These are phyloP conservation scores for Zaprionus capensis DNA, from an alignment of 1,140 invertebrate genomes.

Conservation along the genomic window DNA sequence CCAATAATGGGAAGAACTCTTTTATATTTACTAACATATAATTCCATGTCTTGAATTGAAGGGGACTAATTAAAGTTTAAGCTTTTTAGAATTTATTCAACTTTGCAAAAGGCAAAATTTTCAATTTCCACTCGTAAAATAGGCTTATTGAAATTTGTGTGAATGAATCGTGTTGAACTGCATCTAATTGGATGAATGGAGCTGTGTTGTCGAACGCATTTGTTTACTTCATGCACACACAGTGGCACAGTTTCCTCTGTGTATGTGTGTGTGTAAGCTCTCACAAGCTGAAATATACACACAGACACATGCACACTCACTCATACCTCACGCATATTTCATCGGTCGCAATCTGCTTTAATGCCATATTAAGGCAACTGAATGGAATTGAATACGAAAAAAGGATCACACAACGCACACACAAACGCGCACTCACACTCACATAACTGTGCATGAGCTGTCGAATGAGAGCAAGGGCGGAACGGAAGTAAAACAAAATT, in stretches of 20 bases:
- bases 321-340: slow-evolving; percentile 15
- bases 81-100: background rate
- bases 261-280: background rate
- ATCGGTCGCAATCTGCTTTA: slow-evolving; percentile 64
- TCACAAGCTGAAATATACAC: slow-evolving; percentile 8
- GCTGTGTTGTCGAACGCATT: slow-evolving; percentile 47
- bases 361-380: slow-evolving; percentile 73
- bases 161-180: slow-evolving; percentile 6
- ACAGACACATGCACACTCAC: slow-evolving; percentile 14
- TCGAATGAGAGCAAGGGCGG: background rate
- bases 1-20: background rate
- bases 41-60: background rate
- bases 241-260: slow-evolving; percentile 1
- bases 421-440: background rate
- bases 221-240: slow-evolving; percentile 47
- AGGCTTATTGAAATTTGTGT: background rate
- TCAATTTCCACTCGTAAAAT: background rate
- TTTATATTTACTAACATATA: background rate
- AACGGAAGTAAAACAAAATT: slow-evolving; percentile 62
- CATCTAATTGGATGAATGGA: slow-evolving; percentile 58
- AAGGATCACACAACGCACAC: slow-evolving; percentile 24
- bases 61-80: background rate
- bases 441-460: slow-evolving; percentile 46
- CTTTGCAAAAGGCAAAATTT: background rate
- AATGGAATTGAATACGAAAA: slow-evolving; percentile 75